Evolutionary conservation across 2,113 vertebrate genomes (phyloP).

Genomic region (Geococcyx californianus): DNA sequence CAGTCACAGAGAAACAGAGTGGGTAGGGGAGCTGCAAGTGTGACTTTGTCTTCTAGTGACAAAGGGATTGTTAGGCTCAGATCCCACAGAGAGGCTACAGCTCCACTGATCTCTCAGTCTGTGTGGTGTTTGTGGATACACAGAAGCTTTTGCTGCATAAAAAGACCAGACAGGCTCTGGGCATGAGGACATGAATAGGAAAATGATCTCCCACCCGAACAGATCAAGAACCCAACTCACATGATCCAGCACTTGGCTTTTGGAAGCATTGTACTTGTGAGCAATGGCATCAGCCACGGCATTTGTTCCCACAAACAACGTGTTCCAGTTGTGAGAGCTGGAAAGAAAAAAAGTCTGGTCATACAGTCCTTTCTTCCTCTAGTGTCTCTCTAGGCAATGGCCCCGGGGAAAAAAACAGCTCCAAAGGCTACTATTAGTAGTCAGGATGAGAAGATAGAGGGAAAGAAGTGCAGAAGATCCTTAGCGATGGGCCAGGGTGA

Average conservation of each 20-base stretch:
- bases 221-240: slow-evolving; percentile 76
- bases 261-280: slow-evolving; percentile 91
- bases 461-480: not conserved
- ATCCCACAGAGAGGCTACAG: not conserved
- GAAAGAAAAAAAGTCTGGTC: not conserved
- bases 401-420: not conserved
- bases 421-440: not conserved
- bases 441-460: not conserved
- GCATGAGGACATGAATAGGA: not conserved
- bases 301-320: slow-evolving; percentile 90
- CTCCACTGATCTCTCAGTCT: not conserved
- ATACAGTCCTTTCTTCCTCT: not conserved
- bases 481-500: not conserved
- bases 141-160: not conserved
- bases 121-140: rapidly evolving
- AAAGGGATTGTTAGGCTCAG: not conserved
- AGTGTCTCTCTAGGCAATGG: not conserved
- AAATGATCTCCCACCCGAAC: not conserved
- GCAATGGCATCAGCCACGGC: slow-evolving; percentile 93
- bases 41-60: not conserved
- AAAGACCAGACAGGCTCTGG: not conserved
- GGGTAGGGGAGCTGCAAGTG: not conserved
- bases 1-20: not conserved
- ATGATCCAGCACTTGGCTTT: slow-evolving; percentile 94
- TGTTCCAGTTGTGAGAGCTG: slow-evolving; percentile 97